Base-by-base conservation (phyloP, 2,797 vertebrate species). In the Epinephelus coioides region DNA sequence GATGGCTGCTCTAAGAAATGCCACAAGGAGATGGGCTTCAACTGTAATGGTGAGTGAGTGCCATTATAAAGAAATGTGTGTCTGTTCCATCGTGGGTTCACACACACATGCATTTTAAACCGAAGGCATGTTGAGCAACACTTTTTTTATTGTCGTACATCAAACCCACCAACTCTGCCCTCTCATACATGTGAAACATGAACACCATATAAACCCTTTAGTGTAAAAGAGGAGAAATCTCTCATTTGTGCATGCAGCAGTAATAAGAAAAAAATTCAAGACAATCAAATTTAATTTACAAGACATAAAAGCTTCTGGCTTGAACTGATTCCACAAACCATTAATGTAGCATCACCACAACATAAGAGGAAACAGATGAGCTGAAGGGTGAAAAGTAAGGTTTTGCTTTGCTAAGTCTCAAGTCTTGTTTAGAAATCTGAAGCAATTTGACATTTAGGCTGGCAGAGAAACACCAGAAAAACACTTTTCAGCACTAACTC, bases 1-100 rank as follows among this genome's bases (percentile, higher is more conserved):
- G 98, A 99, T 7, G 98, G 98, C 69, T 99, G 98, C 85, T 97
- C 97, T 15, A 96, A 96, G 91, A 96, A 94, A 12, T 99, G 98
- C 83, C 82, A 76, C 44, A 95, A 95, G 70, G 98, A 99, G 81
- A 79, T 88, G 75, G 95, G 95, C 78, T 99, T 98, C 89, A 96
- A 95, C 73, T 99, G 98, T 83, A 82, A 91, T 0, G 97, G 98
- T 99, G 91, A 96, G 97, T 92, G 23, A 73, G 54, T 62, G 9
- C 21, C 34, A n/a, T 30, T 73, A 10, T 43, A 10, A 43, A 43
- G 40, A 43, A 34, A 34, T 34, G 34, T 34, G 34, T 34, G 7
- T 34, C 34, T 51, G 14, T 5, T 51, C 30, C 30, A 38, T 25
- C 18, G 38, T 21, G 17, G 47, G 40, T 69, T 44, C 38, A 57